Evolutionary conservation across 2,888 invertebrate species (phyloP).

Genomic region (Elegia similella): DNA sequence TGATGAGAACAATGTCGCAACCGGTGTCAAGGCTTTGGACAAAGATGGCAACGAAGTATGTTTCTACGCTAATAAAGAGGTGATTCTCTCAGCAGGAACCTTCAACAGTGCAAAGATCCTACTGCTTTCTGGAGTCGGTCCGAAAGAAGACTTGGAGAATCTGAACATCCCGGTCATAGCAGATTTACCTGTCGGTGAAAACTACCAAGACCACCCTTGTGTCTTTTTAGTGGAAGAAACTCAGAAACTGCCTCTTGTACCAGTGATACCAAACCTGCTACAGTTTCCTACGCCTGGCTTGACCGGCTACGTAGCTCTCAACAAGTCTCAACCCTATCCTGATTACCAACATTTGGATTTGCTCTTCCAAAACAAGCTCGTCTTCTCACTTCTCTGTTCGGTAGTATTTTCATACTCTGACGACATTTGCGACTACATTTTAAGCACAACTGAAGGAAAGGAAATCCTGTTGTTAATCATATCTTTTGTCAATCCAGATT

Average conservation of each 20-base stretch:
- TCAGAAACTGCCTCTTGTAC: constrained; percentile 36
- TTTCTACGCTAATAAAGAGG: constrained; percentile 55
- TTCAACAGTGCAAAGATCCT: constrained; percentile 71
- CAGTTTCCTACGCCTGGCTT: constrained; percentile 35
- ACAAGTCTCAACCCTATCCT: constrained; percentile 74
- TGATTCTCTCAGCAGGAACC: constrained; percentile 67
- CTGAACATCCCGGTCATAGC: constrained; percentile 49
- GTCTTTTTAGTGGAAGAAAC: constrained; percentile 44
- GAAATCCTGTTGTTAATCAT: constrained; percentile 21
- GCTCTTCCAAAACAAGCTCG: constrained; percentile 24
- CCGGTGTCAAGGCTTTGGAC: constrained; percentile 57
- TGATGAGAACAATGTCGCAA: constrained; percentile 61
- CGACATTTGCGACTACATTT: constrained; percentile 32
- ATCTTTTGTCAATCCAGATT: constrained; percentile 57
- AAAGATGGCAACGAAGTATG: constrained; percentile 34
- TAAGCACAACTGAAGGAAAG: constrained; percentile 25
- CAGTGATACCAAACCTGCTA: constrained; percentile 18
- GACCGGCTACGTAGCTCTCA: constrained; percentile 69
- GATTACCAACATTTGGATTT: constrained; percentile 46
- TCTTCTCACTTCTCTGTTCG: constrained; percentile 27
- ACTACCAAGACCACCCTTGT: constrained; percentile 65
- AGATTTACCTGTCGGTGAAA: constrained; percentile 65
- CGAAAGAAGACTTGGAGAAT: constrained; percentile 45
- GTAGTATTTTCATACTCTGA: constrained; percentile 29
- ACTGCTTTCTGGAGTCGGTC: constrained; percentile 74